Evolutionary conservation across 2,888 invertebrate genomes (phyloP), one percentile per base, ranked within the genome.

Genomic region (Agrochola macilenta): DNA sequence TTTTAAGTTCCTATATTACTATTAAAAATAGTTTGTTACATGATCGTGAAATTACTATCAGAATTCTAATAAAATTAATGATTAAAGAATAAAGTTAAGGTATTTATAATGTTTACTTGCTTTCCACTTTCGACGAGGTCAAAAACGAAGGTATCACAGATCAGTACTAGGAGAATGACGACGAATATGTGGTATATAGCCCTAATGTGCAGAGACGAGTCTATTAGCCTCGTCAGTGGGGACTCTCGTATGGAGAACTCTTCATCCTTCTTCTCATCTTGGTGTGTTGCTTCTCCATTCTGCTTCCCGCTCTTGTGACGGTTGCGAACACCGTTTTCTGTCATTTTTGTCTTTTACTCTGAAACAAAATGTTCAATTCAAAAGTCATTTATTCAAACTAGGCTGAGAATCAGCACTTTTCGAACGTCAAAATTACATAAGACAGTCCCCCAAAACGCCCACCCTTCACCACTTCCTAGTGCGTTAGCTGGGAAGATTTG

Each of bases 111-210:
- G 79, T 90, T 90, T 93, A 95, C 98, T 97, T 97, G 98, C 98
- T 97, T 97, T 94, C 98, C 98, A 82, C 97, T 97, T 82, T 98
- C 97, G 76, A 98, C 95, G 89, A 98, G 97, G 91, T 99, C 99
- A 89, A 97, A 97, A 20, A 98, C 96, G 35, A 98, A 96, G 11
- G 98, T 98, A 89, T 98, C 98, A 76, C 98, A 94, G 71, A 98
- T 97, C 83, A 98, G 96, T 57, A 98, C 95, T 73, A 98, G 96
- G 57, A 99, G 95, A 85, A 98, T 98, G 30, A 98, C 98, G 68
- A 98, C 97, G 94, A 99, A 99, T 85, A 99, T 98, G 92, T 99
- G 98, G 93, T 99, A 98, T 86, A 99, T 98, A 5, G 98, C 98
- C 89, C 97, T 97, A 89, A 99, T 98, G 94, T 99, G 99, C 72